Evolutionary conservation across 2,797 vertebrate genomes (phyloP).

Genomic region (Orientallactaga sibirica): DNA sequence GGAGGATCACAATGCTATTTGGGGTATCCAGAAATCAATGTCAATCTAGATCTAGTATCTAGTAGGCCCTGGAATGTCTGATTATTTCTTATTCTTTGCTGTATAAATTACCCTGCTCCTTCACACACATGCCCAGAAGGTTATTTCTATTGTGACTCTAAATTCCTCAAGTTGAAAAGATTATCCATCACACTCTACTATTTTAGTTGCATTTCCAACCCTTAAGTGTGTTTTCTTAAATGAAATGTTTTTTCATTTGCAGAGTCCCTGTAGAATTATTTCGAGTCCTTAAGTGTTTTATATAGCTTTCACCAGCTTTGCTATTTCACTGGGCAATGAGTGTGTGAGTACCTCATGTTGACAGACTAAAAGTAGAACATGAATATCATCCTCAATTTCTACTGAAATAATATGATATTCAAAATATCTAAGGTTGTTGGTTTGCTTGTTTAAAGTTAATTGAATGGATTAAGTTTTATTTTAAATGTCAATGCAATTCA

Average conservation of each 20-base stretch:
- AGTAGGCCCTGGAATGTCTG: no score
- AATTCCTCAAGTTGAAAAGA: no score
- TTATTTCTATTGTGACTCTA: no score
- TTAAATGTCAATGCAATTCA: conserved; percentile 13
- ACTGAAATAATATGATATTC: neutral
- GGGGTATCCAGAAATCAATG: no score
- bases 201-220: no score
- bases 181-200: no score
- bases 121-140: no score
- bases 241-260: neutral
- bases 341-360: neutral
- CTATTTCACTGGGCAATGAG: neutral
- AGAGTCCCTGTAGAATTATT: neutral
- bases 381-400: neutral
- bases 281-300: neutral
- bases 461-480: neutral
- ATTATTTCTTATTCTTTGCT: no score
- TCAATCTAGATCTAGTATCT: no score
- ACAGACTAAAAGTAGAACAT: neutral
- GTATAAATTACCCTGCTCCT: no score
- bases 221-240: neutral
- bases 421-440: neutral
- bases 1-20: no score
- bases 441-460: conserved; percentile 25
- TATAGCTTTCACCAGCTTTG: neutral